Evolutionary conservation across 2,888 invertebrate genomes (phyloP).

Genomic region (Lutraria lutraria): DNA sequence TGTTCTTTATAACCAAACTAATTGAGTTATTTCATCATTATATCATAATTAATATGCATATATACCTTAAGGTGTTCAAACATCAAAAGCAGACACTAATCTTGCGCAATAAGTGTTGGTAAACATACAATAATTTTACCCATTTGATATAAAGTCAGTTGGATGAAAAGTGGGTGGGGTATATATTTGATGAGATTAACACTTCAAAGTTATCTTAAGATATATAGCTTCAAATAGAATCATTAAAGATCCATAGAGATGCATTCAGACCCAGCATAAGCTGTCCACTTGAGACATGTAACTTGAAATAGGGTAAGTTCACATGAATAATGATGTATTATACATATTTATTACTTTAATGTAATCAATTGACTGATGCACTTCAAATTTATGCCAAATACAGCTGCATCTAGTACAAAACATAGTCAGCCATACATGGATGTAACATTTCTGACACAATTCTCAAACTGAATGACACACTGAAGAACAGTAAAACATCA

Average conservation of each 20-base stretch:
- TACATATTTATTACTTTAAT: background rate
- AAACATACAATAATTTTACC: background rate
- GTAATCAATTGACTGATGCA: too few relatives aligned
- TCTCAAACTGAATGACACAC: too few relatives aligned
- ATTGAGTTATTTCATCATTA: background rate
- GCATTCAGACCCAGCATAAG: background rate
- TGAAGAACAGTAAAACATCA: too few relatives aligned
- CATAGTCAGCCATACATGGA: too few relatives aligned
- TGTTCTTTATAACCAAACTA: too few relatives aligned
- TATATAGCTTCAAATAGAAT: background rate
- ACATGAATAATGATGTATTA: background rate
- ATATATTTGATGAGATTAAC: slow-evolving; percentile 44
- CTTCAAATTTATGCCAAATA: too few relatives aligned
- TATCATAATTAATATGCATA: background rate
- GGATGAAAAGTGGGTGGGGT: slow-evolving; percentile 16
- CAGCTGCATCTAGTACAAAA: too few relatives aligned
- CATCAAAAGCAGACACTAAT: background rate
- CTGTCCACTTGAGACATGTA: background rate
- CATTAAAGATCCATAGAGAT: background rate
- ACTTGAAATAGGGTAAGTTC: background rate
- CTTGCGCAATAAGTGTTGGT: background rate
- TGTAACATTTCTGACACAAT: too few relatives aligned
- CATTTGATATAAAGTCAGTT: slow-evolving; percentile 8
- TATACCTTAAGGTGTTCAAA: background rate
- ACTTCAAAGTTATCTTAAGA: slow-evolving; percentile 47